These are phyloP conservation scores for Zaprionus davidi DNA, from an alignment of 1,140 invertebrate species.

Conservation along the genomic window DNA sequence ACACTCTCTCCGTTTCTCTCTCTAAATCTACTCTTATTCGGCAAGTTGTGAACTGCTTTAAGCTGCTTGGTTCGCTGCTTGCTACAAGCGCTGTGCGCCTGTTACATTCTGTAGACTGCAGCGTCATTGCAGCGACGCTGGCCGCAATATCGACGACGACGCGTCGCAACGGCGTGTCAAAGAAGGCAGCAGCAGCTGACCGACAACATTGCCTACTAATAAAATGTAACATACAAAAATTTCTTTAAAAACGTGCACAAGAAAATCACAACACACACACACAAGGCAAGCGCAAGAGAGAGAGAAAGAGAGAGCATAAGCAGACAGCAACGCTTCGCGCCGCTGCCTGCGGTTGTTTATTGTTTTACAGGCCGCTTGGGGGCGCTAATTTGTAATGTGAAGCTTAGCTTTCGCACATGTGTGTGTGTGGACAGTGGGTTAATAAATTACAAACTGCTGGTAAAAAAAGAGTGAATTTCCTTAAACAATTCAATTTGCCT, in stretches of 20 bases:
- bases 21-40: background rate
- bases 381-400: constrained; percentile 76
- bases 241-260: constrained; percentile 62
- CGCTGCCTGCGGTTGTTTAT: constrained; percentile 54
- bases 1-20: constrained; percentile 19
- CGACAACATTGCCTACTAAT: constrained; percentile 47
- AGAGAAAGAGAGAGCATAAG: constrained; percentile 14
- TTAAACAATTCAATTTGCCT: constrained; percentile 4
- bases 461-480: background rate
- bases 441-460: constrained; percentile 12
- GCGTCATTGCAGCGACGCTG: constrained; percentile 77
- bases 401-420: constrained; percentile 46
- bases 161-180: background rate
- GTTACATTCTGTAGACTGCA: constrained; percentile 83
- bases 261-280: constrained; percentile 49
- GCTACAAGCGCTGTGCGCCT: constrained; percentile 60
- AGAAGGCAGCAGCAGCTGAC: constrained; percentile 9
- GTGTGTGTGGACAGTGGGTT: constrained; percentile 45
- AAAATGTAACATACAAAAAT: constrained; percentile 51
- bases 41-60: constrained; percentile 1
- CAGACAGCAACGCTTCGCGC: background rate
- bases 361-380: constrained; percentile 73
- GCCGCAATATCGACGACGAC: constrained; percentile 19
- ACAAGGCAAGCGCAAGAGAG: constrained; percentile 18
- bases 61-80: constrained; percentile 6